phyloP scores from a whole-genome alignment of 2,888 invertebrate genomes.

The Drosophila antonietae region DNA sequence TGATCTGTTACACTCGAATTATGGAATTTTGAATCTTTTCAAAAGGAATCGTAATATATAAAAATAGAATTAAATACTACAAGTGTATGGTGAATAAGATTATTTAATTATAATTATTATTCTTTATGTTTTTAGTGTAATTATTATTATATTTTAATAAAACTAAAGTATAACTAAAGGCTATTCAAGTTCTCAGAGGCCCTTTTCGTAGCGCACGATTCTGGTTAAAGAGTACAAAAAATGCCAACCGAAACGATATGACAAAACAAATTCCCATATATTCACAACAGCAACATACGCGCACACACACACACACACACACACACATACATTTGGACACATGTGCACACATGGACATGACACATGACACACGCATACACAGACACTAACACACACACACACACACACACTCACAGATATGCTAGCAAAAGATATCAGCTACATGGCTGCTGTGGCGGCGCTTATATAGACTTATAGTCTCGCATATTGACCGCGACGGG shows the following conservation, averaged over 20 bases:
- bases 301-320: conserved; percentile 38
- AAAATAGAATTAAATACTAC: too few relatives aligned
- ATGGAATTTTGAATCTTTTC: too few relatives aligned
- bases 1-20: too few relatives aligned
- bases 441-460: conserved; percentile 55
- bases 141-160: too few relatives aligned
- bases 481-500: conserved; percentile 72
- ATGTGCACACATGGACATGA: conserved; percentile 33
- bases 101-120: too few relatives aligned
- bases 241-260: conserved; percentile 68
- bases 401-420: conserved; percentile 31
- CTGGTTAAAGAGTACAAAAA: conserved; percentile 27
- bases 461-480: conserved; percentile 79
- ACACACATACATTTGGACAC: conserved; percentile 16
- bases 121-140: too few relatives aligned
- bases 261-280: conserved; percentile 80
- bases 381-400: conserved; percentile 10
- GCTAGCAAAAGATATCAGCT: conserved; percentile 61
- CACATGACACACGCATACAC: conserved; percentile 39
- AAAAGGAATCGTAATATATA: too few relatives aligned
- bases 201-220: conserved; percentile 11
- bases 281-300: conserved; percentile 64
- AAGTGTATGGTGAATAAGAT: too few relatives aligned
- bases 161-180: background rate
- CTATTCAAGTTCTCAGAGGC: background rate